Conservation (phyloP, 2,888 invertebrate genomes). For the Drosophila emarginata region DNA sequence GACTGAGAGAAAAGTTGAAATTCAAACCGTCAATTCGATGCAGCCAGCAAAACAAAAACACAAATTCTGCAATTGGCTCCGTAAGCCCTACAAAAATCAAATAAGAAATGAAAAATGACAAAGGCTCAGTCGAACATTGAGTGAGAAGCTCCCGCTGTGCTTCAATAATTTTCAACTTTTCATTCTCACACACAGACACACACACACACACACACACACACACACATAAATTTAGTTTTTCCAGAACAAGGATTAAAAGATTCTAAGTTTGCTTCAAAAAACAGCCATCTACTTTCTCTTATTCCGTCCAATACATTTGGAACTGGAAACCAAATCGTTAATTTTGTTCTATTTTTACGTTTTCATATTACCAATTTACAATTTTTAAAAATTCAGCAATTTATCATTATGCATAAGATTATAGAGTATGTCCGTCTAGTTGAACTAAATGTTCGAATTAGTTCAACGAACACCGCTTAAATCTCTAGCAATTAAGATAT, state of each 20-base stretch:
- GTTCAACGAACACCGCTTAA: too few relatives aligned
- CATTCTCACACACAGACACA: slow-evolving; percentile 30
- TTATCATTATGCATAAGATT: too few relatives aligned
- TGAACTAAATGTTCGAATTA: too few relatives aligned
- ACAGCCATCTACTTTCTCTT: not conserved
- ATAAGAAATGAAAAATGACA: slow-evolving; percentile 49
- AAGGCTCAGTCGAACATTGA: slow-evolving; percentile 29
- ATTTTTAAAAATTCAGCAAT: too few relatives aligned
- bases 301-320: too few relatives aligned
- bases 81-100: slow-evolving; percentile 40
- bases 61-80: slow-evolving; percentile 34
- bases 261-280: not conserved
- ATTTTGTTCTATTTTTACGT: too few relatives aligned
- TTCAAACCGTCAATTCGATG: slow-evolving; percentile 55
- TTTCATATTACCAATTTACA: too few relatives aligned
- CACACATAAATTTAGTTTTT: not conserved
- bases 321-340: too few relatives aligned
- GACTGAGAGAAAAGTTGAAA: slow-evolving; percentile 48
- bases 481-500: too few relatives aligned
- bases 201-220: slow-evolving; percentile 9
- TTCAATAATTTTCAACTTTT: slow-evolving; percentile 50
- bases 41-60: slow-evolving; percentile 4
- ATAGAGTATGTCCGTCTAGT: too few relatives aligned
- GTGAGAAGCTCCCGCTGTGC: slow-evolving; percentile 27
- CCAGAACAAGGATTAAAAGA: not conserved